These are phyloP conservation scores for Saguinus midas DNA, from an alignment of 2,113 vertebrate species.

Conservation along the genomic window DNA sequence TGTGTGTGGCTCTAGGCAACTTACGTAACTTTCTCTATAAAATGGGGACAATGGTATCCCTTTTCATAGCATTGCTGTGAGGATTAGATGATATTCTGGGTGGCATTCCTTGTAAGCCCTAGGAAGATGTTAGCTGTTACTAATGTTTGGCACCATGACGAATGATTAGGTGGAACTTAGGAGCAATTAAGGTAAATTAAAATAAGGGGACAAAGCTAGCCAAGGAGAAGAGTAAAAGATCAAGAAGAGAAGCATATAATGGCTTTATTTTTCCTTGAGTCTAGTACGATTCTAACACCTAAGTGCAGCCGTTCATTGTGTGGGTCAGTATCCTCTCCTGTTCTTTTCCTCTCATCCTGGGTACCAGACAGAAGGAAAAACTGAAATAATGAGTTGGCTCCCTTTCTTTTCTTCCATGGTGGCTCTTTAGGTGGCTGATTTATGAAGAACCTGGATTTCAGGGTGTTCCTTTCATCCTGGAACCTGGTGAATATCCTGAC, in stretches of 20 bases:
- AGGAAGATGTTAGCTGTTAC: neutral
- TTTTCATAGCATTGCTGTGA: neutral
- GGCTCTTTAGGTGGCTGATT: constrained; percentile 90
- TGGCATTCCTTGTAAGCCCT: neutral
- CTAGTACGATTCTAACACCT: accelerated
- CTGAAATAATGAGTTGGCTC: neutral
- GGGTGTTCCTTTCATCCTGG: constrained; percentile 90
- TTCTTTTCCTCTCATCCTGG: neutral
- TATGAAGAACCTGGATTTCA: constrained; percentile 93
- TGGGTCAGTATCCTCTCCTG: neutral
- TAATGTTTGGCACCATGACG: neutral
- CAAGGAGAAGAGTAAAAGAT: neutral
- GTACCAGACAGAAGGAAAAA: neutral
- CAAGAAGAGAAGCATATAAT: neutral
- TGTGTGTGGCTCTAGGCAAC: neutral
- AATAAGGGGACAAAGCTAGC: neutral
- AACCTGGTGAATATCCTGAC: constrained; percentile 92
- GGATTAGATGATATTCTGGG: neutral
- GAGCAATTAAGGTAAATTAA: neutral
- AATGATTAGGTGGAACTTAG: neutral
- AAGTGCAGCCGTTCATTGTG: accelerated
- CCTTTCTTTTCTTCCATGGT: neutral
- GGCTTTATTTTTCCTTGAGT: neutral
- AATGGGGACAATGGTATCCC: neutral
- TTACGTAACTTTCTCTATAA: neutral